phyloP scores from a whole-genome alignment of 2,113 vertebrate species.

The Chaetodon auriga region DNA sequence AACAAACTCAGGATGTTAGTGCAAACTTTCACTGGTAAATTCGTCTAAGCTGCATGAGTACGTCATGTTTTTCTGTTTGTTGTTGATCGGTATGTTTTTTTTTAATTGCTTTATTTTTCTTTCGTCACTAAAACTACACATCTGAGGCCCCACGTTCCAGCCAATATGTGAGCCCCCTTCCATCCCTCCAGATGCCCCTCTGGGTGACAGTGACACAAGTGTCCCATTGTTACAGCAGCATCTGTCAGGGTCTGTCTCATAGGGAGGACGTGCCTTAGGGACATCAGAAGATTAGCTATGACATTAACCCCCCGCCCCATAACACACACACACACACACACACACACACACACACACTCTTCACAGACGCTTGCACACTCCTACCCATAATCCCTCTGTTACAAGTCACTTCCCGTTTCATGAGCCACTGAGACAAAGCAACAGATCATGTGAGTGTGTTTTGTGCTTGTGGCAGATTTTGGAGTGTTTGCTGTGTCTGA shows the following conservation, averaged over 20 bases:
- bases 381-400: conserved; percentile 79
- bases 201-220: conserved; percentile 76
- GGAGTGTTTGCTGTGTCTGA: conserved; percentile 7
- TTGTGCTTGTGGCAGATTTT: conserved; percentile 27
- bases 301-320: conserved; percentile 62
- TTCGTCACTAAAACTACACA: conserved; percentile 1
- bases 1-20: conserved; percentile 1
- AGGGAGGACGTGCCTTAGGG: conserved; percentile 53
- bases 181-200: conserved; percentile 55
- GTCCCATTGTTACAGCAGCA: conserved; percentile 74
- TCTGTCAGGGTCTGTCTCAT: conserved; percentile 59
- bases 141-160: conserved; percentile 29
- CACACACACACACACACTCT: conserved; percentile 28
- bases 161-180: conserved; percentile 39
- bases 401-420: conserved; percentile 79
- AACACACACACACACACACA: conserved; percentile 36
- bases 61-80: neutral
- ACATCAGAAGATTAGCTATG: conserved; percentile 75
- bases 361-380: conserved; percentile 44
- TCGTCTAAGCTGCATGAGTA: neutral
- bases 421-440: conserved; percentile 72
- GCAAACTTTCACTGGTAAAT: neutral
- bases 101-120: neutral
- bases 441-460: conserved; percentile 72
- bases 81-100: neutral